Percentiles rank a stretch among this genome's conserved stretches.
Conservation (phyloP, 2,797 vertebrate genomes). For the Capromys pilorides region DNA sequence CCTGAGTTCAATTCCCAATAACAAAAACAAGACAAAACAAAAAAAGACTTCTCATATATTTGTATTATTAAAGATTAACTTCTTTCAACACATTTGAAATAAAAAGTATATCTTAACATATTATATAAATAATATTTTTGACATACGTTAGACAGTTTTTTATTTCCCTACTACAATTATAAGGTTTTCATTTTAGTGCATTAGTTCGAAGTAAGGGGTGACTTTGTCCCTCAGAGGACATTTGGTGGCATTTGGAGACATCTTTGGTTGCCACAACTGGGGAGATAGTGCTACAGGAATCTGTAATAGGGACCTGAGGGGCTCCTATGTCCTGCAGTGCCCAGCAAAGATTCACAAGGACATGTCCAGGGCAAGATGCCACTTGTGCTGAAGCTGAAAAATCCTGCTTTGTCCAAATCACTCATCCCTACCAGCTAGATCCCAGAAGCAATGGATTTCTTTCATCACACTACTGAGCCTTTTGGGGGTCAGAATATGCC, state of each 20-base stretch:
- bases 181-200: neutral
- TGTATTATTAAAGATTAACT: conserved; percentile 24
- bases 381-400: neutral
- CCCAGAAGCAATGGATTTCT: neutral
- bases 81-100: conserved; percentile 45
- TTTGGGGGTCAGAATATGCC: neutral
- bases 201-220: neutral
- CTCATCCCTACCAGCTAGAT: neutral
- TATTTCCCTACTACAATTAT: neutral
- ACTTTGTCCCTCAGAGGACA: neutral
- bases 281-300: neutral
- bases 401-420: neutral
- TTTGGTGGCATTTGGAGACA: neutral
- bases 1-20: too few species aligned
- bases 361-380: neutral
- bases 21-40: conserved; percentile 40
- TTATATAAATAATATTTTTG: conserved; percentile 7
- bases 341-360: neutral
- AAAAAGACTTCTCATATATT: conserved; percentile 50
- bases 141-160: conserved; percentile 35
- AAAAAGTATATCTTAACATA: conserved; percentile 24
- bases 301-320: neutral
- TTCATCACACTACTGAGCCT: neutral
- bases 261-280: neutral
- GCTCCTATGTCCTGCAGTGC: neutral